phyloP scores from a whole-genome alignment of 2,888 invertebrate species.

The Drosophila birchii region DNA sequence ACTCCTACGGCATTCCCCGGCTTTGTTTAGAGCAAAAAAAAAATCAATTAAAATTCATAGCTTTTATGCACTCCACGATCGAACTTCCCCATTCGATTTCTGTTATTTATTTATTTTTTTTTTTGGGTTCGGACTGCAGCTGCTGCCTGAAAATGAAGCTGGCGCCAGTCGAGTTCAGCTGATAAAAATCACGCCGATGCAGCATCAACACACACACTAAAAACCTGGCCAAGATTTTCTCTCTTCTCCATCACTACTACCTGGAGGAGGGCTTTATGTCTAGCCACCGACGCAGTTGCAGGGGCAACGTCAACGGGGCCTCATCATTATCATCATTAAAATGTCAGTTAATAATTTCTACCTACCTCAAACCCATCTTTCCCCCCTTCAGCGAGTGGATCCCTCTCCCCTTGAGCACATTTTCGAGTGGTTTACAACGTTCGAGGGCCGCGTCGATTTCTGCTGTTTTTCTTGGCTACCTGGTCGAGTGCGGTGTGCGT shows the following conservation, averaged over 20 bases:
- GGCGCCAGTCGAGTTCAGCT: conserved; percentile 78
- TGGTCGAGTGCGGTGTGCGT: conserved; percentile 27
- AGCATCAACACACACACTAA: conserved; percentile 61
- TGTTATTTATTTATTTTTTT: conserved; percentile 16
- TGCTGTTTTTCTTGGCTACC: conserved; percentile 51
- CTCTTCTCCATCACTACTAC: conserved; percentile 12
- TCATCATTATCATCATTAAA: conserved; percentile 82
- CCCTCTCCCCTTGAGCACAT: conserved; percentile 45
- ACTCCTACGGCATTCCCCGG: conserved; percentile 52
- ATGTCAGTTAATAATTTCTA: conserved; percentile 82
- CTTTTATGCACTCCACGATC: conserved; percentile 68
- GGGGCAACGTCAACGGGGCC: conserved; percentile 64
- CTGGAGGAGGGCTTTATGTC: conserved; percentile 65
- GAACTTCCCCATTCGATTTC: conserved; percentile 23
- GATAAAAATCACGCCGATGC: conserved; percentile 81
- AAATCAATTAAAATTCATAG: conserved; percentile 84
- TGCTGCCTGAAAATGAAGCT: conserved; percentile 47
- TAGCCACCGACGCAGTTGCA: conserved; percentile 81
- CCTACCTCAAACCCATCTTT: conserved; percentile 40
- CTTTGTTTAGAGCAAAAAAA: conserved; percentile 39
- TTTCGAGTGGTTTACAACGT: conserved; percentile 72
- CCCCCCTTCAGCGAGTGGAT: conserved; percentile 14
- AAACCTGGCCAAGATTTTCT: conserved; percentile 44
- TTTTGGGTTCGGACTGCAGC: conserved; percentile 27
- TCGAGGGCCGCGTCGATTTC: conserved; percentile 21